Evolutionary conservation across 1,140 invertebrate genomes (phyloP).

Genomic region (Drosophila jambulina): DNA sequence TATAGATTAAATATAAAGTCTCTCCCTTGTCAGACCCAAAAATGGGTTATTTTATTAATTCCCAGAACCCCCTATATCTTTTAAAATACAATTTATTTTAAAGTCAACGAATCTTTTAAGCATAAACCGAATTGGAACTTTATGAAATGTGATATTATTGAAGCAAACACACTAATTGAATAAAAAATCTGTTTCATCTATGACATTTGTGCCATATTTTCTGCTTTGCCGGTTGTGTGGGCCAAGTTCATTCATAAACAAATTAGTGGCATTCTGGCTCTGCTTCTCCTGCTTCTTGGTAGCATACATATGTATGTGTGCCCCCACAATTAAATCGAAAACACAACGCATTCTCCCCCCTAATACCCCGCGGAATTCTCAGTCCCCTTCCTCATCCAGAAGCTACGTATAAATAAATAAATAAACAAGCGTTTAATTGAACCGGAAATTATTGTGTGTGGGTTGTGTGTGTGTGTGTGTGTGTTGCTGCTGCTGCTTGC

Average conservation of each 20-base stretch:
- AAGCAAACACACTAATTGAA: slow-evolving; percentile 14
- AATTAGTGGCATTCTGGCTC: slow-evolving; percentile 52
- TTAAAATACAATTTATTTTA: background rate
- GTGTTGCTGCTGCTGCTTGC: slow-evolving; percentile 12
- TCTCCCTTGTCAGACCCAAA: no score
- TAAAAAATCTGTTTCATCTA: slow-evolving; percentile 38
- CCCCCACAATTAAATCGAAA: slow-evolving; percentile 62
- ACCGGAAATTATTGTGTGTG: slow-evolving; percentile 82
- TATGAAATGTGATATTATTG: background rate
- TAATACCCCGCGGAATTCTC: background rate
- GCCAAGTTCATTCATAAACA: slow-evolving; percentile 70
- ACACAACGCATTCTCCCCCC: slow-evolving; percentile 16
- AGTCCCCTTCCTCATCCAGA: background rate
- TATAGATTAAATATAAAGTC: no score
- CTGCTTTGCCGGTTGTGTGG: slow-evolving; percentile 12
- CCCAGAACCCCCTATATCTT: background rate
- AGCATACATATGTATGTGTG: background rate
- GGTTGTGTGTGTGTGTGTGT: slow-evolving; percentile 47
- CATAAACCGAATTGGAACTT: background rate
- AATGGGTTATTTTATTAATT: no score
- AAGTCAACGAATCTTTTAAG: no score
- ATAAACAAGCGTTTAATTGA: slow-evolving; percentile 84
- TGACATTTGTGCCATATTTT: slow-evolving; percentile 30
- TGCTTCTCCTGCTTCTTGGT: background rate
- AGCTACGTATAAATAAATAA: slow-evolving; percentile 59